These are phyloP conservation scores for Druon quercuslanigerum DNA, from an alignment of 1,140 invertebrate species.

Conservation along the genomic window DNA sequence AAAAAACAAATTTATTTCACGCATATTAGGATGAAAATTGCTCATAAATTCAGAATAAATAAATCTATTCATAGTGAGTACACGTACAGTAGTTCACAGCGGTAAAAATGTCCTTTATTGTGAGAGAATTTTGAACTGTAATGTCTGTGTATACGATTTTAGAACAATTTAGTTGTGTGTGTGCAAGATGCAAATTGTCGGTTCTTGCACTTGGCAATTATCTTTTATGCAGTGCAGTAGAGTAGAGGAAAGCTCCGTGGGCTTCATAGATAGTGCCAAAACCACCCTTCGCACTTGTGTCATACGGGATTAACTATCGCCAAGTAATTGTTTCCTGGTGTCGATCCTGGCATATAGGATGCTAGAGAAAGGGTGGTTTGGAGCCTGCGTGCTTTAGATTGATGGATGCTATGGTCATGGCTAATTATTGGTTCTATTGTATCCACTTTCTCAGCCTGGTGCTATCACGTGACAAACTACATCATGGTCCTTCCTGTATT, in stretches of 20 bases:
- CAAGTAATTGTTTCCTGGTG: constrained; percentile 59
- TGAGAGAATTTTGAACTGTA: too few species aligned
- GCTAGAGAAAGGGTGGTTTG: constrained; percentile 42
- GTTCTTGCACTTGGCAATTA: not conserved
- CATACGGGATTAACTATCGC: constrained; percentile 42
- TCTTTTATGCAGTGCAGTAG: not conserved
- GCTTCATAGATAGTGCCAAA: constrained; percentile 10
- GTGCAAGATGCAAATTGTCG: not conserved
- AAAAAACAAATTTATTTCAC: too few species aligned
- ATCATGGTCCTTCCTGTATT: constrained; percentile 53
- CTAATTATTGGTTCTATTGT: constrained; percentile 66
- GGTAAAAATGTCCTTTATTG: too few species aligned
- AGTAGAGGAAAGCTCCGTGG: not conserved
- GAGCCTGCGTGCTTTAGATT: constrained; percentile 52
- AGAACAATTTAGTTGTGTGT: not conserved
- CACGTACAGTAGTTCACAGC: too few species aligned
- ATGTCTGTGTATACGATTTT: not conserved
- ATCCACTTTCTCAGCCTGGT: constrained; percentile 58
- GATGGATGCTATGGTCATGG: constrained; percentile 59
- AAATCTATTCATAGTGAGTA: too few species aligned
- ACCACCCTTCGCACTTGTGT: not conserved
- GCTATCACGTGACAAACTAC: constrained; percentile 57
- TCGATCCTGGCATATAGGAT: constrained; percentile 38
- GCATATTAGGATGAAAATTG: too few species aligned
- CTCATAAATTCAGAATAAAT: too few species aligned